Base-by-base conservation (phyloP, 2,113 vertebrate genomes). In the Periophthalmus modestus region DNA sequence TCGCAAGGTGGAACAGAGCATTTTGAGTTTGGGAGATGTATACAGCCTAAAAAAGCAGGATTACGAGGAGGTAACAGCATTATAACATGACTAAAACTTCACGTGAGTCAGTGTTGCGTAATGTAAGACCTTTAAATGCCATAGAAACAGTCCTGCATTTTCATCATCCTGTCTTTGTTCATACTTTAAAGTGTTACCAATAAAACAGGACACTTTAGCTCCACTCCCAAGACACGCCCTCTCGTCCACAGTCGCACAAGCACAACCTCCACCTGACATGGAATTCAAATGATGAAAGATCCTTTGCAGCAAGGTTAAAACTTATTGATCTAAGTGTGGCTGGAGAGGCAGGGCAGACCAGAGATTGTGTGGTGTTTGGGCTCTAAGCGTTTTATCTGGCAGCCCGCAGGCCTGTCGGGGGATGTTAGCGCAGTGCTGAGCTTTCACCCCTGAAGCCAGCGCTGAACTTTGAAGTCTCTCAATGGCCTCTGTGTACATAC, bases 381-480 rank as follows among this genome's bases (percentile, higher is more conserved):
- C 84, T 89, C 86, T 89, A 91, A 91, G 91, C 91, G 89, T 93
- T 93, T 93, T 92, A 92, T 92, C 91, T 88, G 73, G 58, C 62
- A 58, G 75, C 87, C 90, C 90, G 74, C 89, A 91, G 90, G 90
- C 87, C 80, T 84, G 88, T 91, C 69, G 73, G 74, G 81, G 84
- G 87, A 88, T 82, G 89, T 89, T 86, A 85, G 89, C 57, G 87
- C 87, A 87, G 86, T 87, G 92, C 81, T 90, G 85, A 89, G 85
- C 83, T 90, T 84, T 90, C 82, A 92, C 87, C 82, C 85, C 87
- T 78, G 80, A 80, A 89, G 92, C 88, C 85, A 78, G 23, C 21
- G 47, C 73, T 84, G 83, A 91, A 91, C 91, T 93, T 93, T 92
- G 87, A 94, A 91, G 91, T 92, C 87, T 89, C 69, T 83, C 89